These are phyloP conservation scores for Odontomyia ornata DNA, from an alignment of 2,888 invertebrate species.

Conservation along the genomic window DNA sequence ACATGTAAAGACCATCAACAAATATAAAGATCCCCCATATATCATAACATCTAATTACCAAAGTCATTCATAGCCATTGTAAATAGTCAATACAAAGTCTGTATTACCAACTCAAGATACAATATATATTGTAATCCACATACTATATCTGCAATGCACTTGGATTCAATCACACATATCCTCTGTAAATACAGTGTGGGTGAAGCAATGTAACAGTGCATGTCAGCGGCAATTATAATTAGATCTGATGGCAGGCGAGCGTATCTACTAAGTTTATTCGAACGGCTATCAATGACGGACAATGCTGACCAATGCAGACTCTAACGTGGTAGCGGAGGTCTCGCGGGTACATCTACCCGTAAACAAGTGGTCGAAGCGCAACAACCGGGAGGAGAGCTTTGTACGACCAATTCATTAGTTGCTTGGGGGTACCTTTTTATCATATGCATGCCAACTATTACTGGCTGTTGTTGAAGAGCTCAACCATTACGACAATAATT, in stretches of 20 bases:
- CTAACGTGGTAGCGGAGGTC: background rate
- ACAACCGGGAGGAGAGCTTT: background rate
- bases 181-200: background rate
- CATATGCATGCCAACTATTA: background rate
- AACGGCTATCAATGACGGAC: background rate
- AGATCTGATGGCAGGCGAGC: background rate
- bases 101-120: background rate
- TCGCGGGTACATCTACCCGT: background rate
- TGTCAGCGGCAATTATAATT: slow-evolving; percentile 15
- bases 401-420: background rate
- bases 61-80: no score
- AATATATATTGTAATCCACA: background rate
- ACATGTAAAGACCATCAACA: no score
- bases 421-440: slow-evolving; percentile 3
- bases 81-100: no score
- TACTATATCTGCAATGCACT: background rate
- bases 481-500: background rate
- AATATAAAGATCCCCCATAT: no score
- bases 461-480: background rate
- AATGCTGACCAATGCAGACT: no score
- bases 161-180: background rate
- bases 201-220: background rate
- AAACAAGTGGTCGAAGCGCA: background rate
- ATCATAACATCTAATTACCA: no score
- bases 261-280: no score